Evolutionary conservation across 2,797 vertebrate genomes (phyloP), one percentile per base, ranked within the genome.

Genomic region (Protosalanx chinensis): DNA sequence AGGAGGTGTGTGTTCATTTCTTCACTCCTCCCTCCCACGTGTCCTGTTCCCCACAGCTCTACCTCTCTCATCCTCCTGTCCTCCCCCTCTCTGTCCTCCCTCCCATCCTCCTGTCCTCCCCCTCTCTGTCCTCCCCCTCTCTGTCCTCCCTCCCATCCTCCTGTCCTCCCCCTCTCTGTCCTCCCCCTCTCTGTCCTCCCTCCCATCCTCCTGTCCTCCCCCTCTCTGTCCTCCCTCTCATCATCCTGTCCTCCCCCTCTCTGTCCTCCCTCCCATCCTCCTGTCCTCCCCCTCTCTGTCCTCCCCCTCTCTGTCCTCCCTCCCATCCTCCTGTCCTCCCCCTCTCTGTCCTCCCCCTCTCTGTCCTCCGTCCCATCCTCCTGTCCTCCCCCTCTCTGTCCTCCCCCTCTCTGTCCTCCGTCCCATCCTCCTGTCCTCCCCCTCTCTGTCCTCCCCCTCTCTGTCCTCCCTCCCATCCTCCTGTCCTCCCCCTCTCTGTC

Each of bases 1-100:
- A 92, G 88, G 90, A 92, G 0, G 77, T 95, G 68, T 60, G 41
- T 46, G 41, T 8, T 46, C 1, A 13, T 12, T 46, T 41, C 37
- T 41, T 10, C 10, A 41, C 8, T 41, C 37, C 12, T 41, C 6
- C 37, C 37, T 46, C 41, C 12, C 41, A 12, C 3, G 37, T 41
- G 37, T 41, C 8, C 23, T 27, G 23, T 27, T 27, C 23, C 23
- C 1, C 23, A 27, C 23, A 27, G 23, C 23, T 27, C 23, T 1
- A 27, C 12, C 30, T 3, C 15, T 27, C 33, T 15, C 3, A 4
- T n/a, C 18, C 3, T 15, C 13, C 18, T 57, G 12, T 4, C 18
- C 18, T 57, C 53, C 18, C 5, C 18, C 53, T 57, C 3, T 57
- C 53, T 57, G 4, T 57, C 53, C 13, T 27, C 30, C 10, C 15